Evolutionary conservation across 2,113 vertebrate genomes (phyloP).

Genomic region (Pollachius pollachius): DNA sequence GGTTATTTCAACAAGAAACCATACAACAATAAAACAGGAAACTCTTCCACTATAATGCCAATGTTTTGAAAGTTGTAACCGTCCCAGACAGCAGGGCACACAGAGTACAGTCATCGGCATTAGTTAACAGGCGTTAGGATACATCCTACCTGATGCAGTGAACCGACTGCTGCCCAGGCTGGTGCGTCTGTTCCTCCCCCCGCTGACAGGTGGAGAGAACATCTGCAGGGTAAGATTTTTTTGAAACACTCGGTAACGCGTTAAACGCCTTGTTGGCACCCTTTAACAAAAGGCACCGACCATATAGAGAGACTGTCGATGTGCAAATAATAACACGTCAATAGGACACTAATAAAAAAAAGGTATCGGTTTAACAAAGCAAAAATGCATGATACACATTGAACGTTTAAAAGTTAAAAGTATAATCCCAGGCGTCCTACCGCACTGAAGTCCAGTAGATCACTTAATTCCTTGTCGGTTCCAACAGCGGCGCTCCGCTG

Average conservation of each 20-base stretch:
- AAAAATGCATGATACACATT: too few species aligned
- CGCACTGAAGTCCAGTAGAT: constrained; percentile 99
- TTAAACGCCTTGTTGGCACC: too few species aligned
- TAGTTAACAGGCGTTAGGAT: constrained; percentile 18
- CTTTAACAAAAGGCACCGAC: too few species aligned
- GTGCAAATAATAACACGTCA: too few species aligned
- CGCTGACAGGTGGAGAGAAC: constrained; percentile 98
- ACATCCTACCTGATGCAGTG: constrained; percentile 90
- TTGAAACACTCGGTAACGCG: too few species aligned
- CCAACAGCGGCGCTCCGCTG: constrained; percentile 98
- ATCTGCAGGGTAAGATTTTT: constrained; percentile 75
- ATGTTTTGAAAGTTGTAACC: neutral
- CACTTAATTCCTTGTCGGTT: constrained; percentile 98
- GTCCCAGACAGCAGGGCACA: constrained; percentile 6
- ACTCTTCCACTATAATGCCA: neutral
- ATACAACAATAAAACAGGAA: neutral
- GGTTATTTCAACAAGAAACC: neutral
- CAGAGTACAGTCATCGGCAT: neutral
- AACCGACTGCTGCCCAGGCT: constrained; percentile 98
- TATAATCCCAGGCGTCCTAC: constrained; percentile 70
- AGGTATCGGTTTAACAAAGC: neutral
- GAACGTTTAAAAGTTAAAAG: neutral
- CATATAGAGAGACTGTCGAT: too few species aligned
- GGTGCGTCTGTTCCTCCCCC: constrained; percentile 94
- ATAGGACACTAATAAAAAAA: neutral